Evolutionary conservation across 2,797 vertebrate species (phyloP), one percentile per base, ranked within the genome.

Genomic region (Melanotaenia parkinsoni): DNA sequence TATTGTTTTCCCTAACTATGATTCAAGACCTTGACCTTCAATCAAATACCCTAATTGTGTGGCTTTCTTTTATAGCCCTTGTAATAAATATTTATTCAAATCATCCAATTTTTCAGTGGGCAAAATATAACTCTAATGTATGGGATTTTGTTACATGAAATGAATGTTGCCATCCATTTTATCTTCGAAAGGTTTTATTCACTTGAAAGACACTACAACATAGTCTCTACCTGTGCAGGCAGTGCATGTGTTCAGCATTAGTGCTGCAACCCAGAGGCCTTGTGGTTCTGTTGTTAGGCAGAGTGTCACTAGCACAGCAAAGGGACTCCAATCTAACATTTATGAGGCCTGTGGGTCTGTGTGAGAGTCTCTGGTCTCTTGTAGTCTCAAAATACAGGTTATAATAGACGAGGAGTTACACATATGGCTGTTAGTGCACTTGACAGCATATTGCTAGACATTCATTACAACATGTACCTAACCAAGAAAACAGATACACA

Each of bases 241-340:
- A 65, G 64, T 69, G 63, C 76, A 60, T 69, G 75, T 76, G 72
- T 79, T 80, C 76, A 80, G 80, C 77, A 82, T 72, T 74, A 32
- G 45, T 56, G 59, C 58, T 77, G 53, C 68, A 71, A 69, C 77
- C 72, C 86, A 83, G 86, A 84, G 80, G 79, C 81, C 54, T 70
- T 69, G 65, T 79, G 77, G 79, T 81, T 91, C 87, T 90, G 79
- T 91, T 74, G 84, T 91, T 88, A 88, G 82, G 40, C 70, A 65
- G 80, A 72, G 82, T 47, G 70, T 86, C 85, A 86, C 81, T 82
- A 63, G 62, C 67, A 83, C 87, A 90, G 88, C 77, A 77, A 66
- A 90, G 82, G 76, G 86, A 88, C 81, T 87, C 86, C 83, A 88
- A 90, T 93, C 84, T 88, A 93, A 93, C 93, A 94, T 92, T 85